Percentiles rank a stretch among this genome's conserved stretches.
Evolutionary conservation across 2,113 vertebrate genomes (phyloP).

Genomic region (Petaurus breviceps): DNA sequence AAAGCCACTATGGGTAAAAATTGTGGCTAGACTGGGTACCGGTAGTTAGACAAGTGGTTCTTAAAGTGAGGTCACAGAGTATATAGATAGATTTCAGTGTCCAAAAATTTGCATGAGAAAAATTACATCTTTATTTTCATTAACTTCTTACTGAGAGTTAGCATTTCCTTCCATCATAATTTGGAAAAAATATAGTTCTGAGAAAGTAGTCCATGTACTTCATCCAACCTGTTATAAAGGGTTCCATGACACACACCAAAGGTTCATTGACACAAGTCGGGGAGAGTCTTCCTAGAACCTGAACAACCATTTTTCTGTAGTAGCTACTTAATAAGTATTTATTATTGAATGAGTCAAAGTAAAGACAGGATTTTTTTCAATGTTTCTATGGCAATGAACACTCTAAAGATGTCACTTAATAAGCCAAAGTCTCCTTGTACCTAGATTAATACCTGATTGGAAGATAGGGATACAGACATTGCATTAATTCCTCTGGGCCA

Average conservation of each 20-base stretch:
- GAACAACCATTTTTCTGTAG: not conserved
- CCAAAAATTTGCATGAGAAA: not conserved
- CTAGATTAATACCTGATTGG: slow-evolving; percentile 42
- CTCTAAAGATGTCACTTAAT: slow-evolving; percentile 3
- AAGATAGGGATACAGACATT: slow-evolving; percentile 7
- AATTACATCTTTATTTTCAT: not conserved
- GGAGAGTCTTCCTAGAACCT: not conserved
- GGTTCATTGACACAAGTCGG: not conserved
- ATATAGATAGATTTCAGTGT: not conserved
- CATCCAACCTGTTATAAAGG: not conserved
- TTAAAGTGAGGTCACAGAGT: not conserved
- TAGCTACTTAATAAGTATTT: not conserved
- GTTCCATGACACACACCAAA: not conserved
- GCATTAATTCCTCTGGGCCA: slow-evolving; percentile 30
- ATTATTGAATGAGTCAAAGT: not conserved
- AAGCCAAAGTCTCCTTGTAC: slow-evolving; percentile 3
- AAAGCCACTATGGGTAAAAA: not conserved
- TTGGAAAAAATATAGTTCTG: not conserved
- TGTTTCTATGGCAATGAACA: slow-evolving; percentile 53
- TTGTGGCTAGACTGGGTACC: not conserved
- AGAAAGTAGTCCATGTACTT: not conserved
- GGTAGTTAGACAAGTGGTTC: not conserved
- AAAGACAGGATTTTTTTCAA: not conserved
- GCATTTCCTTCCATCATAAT: not conserved
- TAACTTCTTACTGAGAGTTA: not conserved